Conservation (phyloP, 2,888 invertebrate genomes). For the Carterocephalus palaemon region DNA sequence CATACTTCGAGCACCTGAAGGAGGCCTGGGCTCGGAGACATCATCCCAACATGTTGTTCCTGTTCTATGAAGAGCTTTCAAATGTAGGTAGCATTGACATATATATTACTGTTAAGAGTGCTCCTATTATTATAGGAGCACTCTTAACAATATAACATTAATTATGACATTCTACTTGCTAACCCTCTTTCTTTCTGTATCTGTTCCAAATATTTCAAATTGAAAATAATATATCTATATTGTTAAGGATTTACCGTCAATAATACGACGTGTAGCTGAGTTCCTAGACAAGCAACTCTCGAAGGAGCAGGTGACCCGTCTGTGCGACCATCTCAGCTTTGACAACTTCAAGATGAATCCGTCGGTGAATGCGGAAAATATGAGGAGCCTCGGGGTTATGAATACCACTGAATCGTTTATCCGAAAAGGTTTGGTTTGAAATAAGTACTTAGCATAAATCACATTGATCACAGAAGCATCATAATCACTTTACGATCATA, state of each 20-base stretch:
- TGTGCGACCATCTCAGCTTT: slow-evolving; percentile 83
- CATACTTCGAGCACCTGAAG: slow-evolving; percentile 83
- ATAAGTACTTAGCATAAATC: too few relatives aligned
- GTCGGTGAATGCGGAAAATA: slow-evolving; percentile 80
- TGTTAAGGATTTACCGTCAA: slow-evolving; percentile 67
- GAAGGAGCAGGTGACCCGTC: slow-evolving; percentile 67
- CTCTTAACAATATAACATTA: too few relatives aligned
- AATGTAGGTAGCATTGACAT: too few relatives aligned
- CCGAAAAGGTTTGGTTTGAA: slow-evolving; percentile 62
- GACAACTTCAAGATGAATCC: slow-evolving; percentile 85
- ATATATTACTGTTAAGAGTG: background rate
- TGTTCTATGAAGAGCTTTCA: slow-evolving; percentile 85
- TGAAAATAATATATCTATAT: background rate
- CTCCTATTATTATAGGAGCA: too few relatives aligned
- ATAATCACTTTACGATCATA: too few relatives aligned
- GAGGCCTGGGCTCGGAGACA: slow-evolving; percentile 81
- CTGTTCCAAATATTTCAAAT: background rate
- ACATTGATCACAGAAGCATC: too few relatives aligned
- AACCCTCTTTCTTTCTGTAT: background rate
- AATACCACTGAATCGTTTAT: slow-evolving; percentile 76
- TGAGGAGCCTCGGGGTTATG: slow-evolving; percentile 72
- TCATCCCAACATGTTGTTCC: slow-evolving; percentile 81
- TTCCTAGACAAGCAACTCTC: slow-evolving; percentile 77
- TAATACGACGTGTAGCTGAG: slow-evolving; percentile 68
- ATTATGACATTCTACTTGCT: too few relatives aligned